Evolutionary conservation across 2,113 vertebrate species (phyloP), one percentile per base, ranked within the genome.

Genomic region (Siniperca chuatsi): DNA sequence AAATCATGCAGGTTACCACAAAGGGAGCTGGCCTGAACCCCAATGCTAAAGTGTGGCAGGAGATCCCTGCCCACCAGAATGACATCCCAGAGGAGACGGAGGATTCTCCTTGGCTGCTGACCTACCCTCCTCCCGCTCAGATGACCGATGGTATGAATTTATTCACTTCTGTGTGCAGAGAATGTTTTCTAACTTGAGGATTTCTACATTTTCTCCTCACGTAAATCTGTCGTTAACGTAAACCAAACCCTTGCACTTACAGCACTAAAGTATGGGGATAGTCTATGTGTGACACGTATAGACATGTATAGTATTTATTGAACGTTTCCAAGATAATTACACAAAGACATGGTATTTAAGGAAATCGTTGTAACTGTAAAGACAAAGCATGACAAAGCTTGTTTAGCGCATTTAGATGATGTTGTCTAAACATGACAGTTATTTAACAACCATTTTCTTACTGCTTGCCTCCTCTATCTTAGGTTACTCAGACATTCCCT

Each of bases 31-130:
- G 96, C 92, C 95, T 99, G 91, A 99, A 99, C 95, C 98, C 98
- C 44, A 99, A 99, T 75, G 98, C 98, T 37, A 98, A 99, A 94
- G 98, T 99, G 89, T 99, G 98, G 98, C 98, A 99, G 86, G 97
- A 98, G 91, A 95, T 96, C 67, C 96, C 98, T 79, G 91, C 96
- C 58, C 96, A 96, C 85, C 96, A 96, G 16, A 92, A 83, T 21
- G 96, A 96, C 89, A 90, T 94, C 67, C 90, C 95, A n/a, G 93
- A 87, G 78, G 97, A 94, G 90, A 95, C 96, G 61, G 92, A 95
- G 6, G 96, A 97, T 78, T 95, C 96, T 78, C 85, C 95, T 58
- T 99, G 97, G 97, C 94, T 96, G 73, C 96, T 97, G 66, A 88
- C 95, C 35, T 87, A 83, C 76, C 82, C 86, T 8, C 68, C 85